These are phyloP conservation scores for Mastomys natalensis DNA, from an alignment of 2,113 vertebrate species.

Conservation along the genomic window DNA sequence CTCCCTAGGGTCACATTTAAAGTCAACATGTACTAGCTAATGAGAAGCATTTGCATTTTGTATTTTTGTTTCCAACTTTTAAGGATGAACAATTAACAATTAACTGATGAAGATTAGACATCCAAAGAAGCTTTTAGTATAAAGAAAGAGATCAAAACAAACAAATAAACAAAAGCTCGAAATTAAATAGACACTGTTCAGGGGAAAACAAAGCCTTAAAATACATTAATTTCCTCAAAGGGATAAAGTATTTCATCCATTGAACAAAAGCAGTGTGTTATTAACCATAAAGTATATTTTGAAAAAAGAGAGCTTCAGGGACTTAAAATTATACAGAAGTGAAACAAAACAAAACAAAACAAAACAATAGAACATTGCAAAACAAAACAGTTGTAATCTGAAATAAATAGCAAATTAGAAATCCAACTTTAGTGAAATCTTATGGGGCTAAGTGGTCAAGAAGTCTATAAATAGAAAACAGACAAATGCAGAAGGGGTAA, in stretches of 20 bases:
- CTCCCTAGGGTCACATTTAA: constrained; percentile 5
- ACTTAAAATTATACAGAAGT: constrained; percentile 39
- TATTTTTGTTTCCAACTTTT: constrained; percentile 31
- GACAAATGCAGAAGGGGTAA: neutral
- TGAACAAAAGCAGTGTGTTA: neutral
- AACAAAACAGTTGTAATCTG: neutral
- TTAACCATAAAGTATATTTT: constrained; percentile 5
- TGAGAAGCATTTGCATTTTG: constrained; percentile 18
- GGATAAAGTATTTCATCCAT: neutral
- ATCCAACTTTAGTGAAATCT: neutral
- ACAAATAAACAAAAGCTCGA: neutral
- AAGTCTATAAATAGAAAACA: neutral
- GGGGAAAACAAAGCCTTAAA: neutral
- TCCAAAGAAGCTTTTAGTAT: neutral
- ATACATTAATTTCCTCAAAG: neutral
- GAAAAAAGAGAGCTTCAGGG: constrained; percentile 10
- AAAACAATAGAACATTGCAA: neutral
- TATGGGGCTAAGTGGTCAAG: neutral
- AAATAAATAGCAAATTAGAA: neutral
- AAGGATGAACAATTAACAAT: constrained; percentile 12
- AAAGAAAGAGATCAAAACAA: constrained; percentile 26
- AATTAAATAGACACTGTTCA: neutral
- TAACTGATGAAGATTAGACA: neutral
- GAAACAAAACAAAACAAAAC: neutral
- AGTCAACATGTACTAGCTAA: neutral